Percentiles rank a stretch among this genome's conserved stretches.
phyloP scores from a whole-genome alignment of 2,113 vertebrate species.

The Gavialis gangeticus region DNA sequence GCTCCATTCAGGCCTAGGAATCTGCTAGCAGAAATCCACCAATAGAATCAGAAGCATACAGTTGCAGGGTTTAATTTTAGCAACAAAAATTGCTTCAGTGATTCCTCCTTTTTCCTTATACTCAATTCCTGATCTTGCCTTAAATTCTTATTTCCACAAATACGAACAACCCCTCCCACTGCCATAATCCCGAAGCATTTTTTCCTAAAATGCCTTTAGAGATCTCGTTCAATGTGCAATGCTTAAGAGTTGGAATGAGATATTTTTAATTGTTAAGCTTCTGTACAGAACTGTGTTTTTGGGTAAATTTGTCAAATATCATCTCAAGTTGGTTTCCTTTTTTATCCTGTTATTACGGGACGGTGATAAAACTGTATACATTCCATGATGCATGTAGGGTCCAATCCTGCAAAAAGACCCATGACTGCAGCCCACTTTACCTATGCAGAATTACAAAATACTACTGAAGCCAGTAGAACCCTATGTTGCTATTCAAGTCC shows the following conservation, averaged over 20 bases:
- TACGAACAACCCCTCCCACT: slow-evolving; percentile 10
- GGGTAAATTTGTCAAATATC: slow-evolving; percentile 13
- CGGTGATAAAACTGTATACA: slow-evolving; percentile 5
- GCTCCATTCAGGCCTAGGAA: neutral
- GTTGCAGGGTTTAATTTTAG: neutral
- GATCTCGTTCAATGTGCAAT: slow-evolving; percentile 12
- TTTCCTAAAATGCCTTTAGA: slow-evolving; percentile 9
- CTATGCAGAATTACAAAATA: neutral
- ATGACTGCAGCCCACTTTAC: neutral
- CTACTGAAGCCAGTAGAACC: neutral
- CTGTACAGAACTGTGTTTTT: neutral
- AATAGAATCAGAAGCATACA: slow-evolving; percentile 10
- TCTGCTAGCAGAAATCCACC: neutral
- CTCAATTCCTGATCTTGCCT: slow-evolving; percentile 20
- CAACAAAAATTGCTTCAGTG: neutral
- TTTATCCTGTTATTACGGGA: neutral
- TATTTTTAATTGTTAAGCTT: neutral
- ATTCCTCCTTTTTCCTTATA: slow-evolving; percentile 4
- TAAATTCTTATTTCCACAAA: neutral
- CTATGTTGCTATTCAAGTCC: neutral
- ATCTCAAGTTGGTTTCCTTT: neutral
- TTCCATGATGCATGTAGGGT: neutral
- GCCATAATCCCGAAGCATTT: neutral
- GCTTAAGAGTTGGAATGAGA: neutral
- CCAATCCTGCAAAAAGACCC: neutral